Base-by-base conservation (phyloP, 2,888 invertebrate species). In the Druceiella hillmani region DNA sequence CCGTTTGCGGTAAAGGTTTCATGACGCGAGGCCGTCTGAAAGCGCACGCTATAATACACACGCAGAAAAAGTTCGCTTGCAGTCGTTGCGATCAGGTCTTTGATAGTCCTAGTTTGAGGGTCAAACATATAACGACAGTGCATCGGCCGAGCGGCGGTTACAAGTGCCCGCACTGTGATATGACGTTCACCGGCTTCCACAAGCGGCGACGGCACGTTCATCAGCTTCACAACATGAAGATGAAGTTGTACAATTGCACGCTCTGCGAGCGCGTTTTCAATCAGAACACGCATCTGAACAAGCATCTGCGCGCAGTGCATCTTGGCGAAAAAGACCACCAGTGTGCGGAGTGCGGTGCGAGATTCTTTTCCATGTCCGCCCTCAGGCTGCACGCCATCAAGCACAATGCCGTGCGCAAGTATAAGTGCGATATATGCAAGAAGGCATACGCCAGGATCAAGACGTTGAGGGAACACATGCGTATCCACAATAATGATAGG, bases 1-100 rank as follows among this genome's bases (percentile, higher is more conserved):
- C 61, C 17, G 56, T 56, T 2, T 74, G 74, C 40, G 73, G 72
- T 0, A 72, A 71, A 48, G 64, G 62, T 3, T 74, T 61, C 48
- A 61, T 66, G 2, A 59, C 58, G 10, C 56, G 57, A n/a, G 58
- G 64, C 4, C 66, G 66, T 27, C 55, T 70, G 17, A 55, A 61
- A 27, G 55, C 65, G 11, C 74, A 74, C 40, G 55, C 60, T 20
- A 52, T 57, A 17, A 49, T 53, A 32, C 74, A 74, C 41, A 57
- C 63, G 26, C 51, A 55, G 2, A 61, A 66, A 1, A 54, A 60
- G 14, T 67, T 63, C 37, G 48, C 54, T 5, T 74, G 74, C 46
- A 40, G 61, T 0, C 62, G 66, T 41, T 74, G 74, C 47, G 58
- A 59, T 27, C 52, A 55, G 7, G 52, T 63, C 1, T 70, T 71